Conservation (phyloP, 1,140 invertebrate species). For the Drosophila ercepeae region DNA sequence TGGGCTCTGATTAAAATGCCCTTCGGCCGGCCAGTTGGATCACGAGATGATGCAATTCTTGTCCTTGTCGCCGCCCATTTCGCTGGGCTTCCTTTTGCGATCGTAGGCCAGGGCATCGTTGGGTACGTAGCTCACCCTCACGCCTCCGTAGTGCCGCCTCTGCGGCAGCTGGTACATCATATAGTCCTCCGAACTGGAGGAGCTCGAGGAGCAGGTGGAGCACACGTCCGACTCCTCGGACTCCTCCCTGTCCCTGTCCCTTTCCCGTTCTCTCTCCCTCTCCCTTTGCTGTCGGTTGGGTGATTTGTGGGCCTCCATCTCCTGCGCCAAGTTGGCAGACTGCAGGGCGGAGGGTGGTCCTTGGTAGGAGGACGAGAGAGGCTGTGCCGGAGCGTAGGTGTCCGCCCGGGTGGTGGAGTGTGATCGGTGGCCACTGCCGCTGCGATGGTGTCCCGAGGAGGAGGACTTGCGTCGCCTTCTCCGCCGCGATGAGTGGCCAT, state of each 20-base stretch:
- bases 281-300: constrained; percentile 37
- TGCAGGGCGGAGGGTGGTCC: constrained; percentile 64
- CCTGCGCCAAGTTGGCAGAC: constrained; percentile 18
- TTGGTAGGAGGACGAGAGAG: constrained; percentile 76
- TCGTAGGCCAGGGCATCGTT: constrained; percentile 93
- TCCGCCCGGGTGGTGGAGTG: constrained; percentile 79
- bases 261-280: constrained; percentile 26
- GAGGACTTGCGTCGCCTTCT: constrained; percentile 75
- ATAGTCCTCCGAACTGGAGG: constrained; percentile 92
- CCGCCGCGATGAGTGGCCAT: constrained; percentile 54
- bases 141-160: constrained; percentile 92
- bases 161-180: constrained; percentile 92
- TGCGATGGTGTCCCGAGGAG: constrained; percentile 58
- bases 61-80: constrained; percentile 84
- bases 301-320: constrained; percentile 32
- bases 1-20: constrained; percentile 58
- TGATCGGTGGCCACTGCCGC: constrained; percentile 71
- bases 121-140: constrained; percentile 94
- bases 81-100: constrained; percentile 86
- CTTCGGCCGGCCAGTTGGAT: constrained; percentile 68
- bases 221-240: constrained; percentile 88
- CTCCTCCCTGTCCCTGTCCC: constrained; percentile 84
- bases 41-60: constrained; percentile 90
- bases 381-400: constrained; percentile 74
- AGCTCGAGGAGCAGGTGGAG: constrained; percentile 91